Conservation (phyloP, 37 sponge, comb jelly and placozoan genomes). For the Hexactinellida sp. region DNA sequence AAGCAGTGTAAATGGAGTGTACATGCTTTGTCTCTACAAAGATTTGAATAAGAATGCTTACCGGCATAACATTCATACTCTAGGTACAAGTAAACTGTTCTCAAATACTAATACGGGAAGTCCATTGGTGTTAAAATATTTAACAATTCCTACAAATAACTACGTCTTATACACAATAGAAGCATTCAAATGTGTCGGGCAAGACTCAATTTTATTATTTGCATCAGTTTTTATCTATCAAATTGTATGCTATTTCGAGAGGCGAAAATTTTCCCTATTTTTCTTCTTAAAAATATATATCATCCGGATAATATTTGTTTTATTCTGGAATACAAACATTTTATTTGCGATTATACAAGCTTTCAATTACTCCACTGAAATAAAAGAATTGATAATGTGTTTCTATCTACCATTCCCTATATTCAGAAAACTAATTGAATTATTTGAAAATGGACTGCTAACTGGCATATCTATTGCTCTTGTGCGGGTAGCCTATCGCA, state of each 20-base stretch:
- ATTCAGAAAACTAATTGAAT: not conserved
- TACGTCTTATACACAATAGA: not conserved
- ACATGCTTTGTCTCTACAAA: not conserved
- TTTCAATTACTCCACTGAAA: not conserved
- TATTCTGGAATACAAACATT: not conserved
- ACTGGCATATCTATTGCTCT: not conserved
- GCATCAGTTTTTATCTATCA: not conserved
- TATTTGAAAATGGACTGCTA: not conserved
- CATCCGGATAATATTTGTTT: not conserved
- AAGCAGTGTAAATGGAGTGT: not conserved
- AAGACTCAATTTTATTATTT: not conserved
- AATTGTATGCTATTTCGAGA: not conserved
- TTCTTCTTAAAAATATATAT: not conserved
- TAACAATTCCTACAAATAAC: not conserved
- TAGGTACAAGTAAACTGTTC: not conserved
- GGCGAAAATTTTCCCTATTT: not conserved
- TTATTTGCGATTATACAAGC: not conserved
- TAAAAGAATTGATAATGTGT: not conserved
- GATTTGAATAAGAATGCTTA: not conserved
- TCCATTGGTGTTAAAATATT: not conserved
- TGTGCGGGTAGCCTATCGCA: not conserved
- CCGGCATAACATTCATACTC: not conserved
- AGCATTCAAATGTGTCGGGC: not conserved
- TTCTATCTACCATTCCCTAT: not conserved
- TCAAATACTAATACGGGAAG: not conserved